Base-by-base conservation (phyloP, 64 coral and sea anemone genomes). In the Porites australiensis region DNA sequence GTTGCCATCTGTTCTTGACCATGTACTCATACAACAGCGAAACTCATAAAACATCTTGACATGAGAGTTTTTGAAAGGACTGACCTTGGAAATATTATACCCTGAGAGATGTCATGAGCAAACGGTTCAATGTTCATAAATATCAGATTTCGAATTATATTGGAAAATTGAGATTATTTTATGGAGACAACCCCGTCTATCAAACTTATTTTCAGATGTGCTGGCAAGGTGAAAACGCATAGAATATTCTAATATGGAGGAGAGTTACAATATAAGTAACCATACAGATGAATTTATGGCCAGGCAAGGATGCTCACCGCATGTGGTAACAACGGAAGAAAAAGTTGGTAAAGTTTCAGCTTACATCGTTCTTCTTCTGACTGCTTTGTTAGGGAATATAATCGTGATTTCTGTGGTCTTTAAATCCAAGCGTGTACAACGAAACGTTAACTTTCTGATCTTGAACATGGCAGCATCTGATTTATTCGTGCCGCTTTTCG, bases 401-500 rank as follows among this genome's bases (percentile, higher is more conserved):
- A 72, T 89, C 23, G 55, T 78, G 19, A 13, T 89, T 8, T 52
- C 64, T n/a, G 75, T 78, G 50, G 21, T 78, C 48, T 22, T 47
- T 21, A 76, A 77, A 64, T 77, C 59, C 57, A 89, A 89, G 74
- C 43, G 65, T 2, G 43, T 77, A 9, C 87, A 78, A 20, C 57
- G 72, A 22, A 89, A 75, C 44, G 63, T 66, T 3, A 89, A 89
- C 22, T 78, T 77, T 66, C 58, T 89, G 44, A 89, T 89, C 18
- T n/a, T 89, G 6, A 89, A 89, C 14, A 89, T 89, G 87, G 72
- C 55, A 1, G 49, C 50, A 13, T 89, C 87, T 11, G 87, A 89
- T 19, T 20, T 89, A 6, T 21, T 89, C 73, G 43, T 76, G 45
- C 58, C 87, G 11, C 49, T 78, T 18, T 66, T 89, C 62, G 50